These are phyloP conservation scores for Dolomedes plantarius DNA, from an alignment of 2,888 invertebrate genomes.

Conservation along the genomic window DNA sequence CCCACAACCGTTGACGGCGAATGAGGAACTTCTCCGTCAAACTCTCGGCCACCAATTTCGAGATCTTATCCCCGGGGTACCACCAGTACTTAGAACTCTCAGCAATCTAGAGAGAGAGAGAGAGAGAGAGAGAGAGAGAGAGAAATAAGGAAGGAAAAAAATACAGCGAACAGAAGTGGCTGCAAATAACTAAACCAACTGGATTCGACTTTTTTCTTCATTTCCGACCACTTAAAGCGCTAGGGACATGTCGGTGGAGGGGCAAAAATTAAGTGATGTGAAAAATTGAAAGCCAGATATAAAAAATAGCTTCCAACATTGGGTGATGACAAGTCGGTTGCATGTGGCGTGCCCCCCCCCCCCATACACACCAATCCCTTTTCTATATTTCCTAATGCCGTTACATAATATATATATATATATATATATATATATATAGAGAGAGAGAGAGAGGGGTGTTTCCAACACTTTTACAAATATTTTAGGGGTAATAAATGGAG, in stretches of 20 bases:
- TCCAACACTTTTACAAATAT: too few species aligned
- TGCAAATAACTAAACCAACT: conserved; percentile 1
- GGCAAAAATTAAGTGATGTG: conserved; percentile 50
- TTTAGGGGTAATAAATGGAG: too few species aligned
- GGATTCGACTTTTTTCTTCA: conserved; percentile 4
- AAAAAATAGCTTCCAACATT: neutral
- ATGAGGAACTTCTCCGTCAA: conserved; percentile 41
- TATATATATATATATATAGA: too few species aligned
- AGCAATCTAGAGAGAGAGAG: conserved; percentile 13
- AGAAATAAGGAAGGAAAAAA: too few species aligned
- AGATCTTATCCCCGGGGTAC: conserved; percentile 25
- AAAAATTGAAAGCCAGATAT: conserved; percentile 37
- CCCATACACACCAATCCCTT: too few species aligned
- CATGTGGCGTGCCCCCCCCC: too few species aligned
- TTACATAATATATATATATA: too few species aligned
- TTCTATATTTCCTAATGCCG: too few species aligned
- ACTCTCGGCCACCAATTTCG: conserved; percentile 47
- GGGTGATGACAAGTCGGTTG: too few species aligned
- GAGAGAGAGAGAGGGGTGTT: too few species aligned
- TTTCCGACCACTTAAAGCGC: conserved; percentile 33
- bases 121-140: too few species aligned
- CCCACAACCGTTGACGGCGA: neutral
- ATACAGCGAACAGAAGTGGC: too few species aligned
- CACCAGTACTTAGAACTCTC: neutral
- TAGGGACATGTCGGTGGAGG: conserved; percentile 8